A percentile compares a stretch with the other conserved stretches of the same genome.
Evolutionary conservation across 2,888 invertebrate genomes (phyloP).

Genomic region (Zaprionus lineosus): DNA sequence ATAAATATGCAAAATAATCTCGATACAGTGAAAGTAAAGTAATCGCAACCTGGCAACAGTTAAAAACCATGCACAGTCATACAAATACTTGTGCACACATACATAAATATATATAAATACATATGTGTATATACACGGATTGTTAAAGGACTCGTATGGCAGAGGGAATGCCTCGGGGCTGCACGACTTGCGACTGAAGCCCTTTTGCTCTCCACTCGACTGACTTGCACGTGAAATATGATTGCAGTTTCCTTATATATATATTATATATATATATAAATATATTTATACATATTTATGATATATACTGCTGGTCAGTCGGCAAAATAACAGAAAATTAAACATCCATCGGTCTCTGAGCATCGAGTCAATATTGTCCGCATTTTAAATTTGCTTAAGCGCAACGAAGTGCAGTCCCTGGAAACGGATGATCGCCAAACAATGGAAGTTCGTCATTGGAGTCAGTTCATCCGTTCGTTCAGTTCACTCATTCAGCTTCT

Average conservation of each 20-base stretch:
- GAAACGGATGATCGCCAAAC: constrained; percentile 12
- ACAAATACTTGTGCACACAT: no score
- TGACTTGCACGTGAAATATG: constrained; percentile 26
- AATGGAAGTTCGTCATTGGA: constrained; percentile 7
- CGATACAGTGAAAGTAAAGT: constrained; percentile 23
- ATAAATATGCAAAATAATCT: constrained; percentile 39
- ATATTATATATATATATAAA: neutral
- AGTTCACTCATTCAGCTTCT: no score
- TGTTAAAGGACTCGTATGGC: no score
- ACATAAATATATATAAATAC: no score
- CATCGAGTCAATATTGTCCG: constrained; percentile 39
- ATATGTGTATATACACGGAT: no score
- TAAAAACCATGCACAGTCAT: neutral
- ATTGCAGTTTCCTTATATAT: constrained; percentile 4
- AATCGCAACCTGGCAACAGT: constrained; percentile 26
- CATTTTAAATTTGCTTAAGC: constrained; percentile 19
- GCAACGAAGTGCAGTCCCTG: neutral
- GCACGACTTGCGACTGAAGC: no score
- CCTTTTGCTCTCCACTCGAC: constrained; percentile 17
- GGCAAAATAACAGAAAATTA: constrained; percentile 13
- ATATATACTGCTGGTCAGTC: constrained; percentile 18
- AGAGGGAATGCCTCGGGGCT: no score
- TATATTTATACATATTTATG: no score
- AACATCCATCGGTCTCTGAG: constrained; percentile 7
- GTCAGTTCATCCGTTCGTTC: constrained; percentile 3